A percentile compares a stretch with the other conserved stretches of the same genome.
These are phyloP conservation scores for Podabrus alpinus DNA, from an alignment of 2,888 invertebrate species.

Conservation along the genomic window DNA sequence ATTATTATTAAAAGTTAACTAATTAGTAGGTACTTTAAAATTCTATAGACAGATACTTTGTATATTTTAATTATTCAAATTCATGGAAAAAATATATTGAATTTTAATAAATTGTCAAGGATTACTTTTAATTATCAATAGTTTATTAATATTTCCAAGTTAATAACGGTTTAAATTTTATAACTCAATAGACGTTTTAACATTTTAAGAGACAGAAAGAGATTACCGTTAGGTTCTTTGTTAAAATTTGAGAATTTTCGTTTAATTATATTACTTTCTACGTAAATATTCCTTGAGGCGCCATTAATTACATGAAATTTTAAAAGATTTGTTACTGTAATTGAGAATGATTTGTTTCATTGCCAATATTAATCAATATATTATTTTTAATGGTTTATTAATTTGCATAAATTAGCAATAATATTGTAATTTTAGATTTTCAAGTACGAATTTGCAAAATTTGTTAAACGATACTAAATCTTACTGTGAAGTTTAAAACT, in stretches of 20 bases:
- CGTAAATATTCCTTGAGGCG: neutral
- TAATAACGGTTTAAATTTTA: neutral
- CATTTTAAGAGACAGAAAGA: neutral
- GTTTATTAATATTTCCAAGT: neutral
- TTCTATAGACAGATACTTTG: neutral
- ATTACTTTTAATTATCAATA: neutral
- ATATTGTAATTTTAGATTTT: neutral
- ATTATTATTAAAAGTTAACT: neutral
- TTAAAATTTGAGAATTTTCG: neutral
- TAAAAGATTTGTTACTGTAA: neutral
- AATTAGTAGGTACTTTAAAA: too few relatives aligned
- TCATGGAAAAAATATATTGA: neutral
- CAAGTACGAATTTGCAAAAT: neutral
- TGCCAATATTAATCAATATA: neutral
- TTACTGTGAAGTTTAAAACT: neutral
- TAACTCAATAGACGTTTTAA: neutral
- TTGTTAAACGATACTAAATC: neutral
- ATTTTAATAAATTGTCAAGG: neutral
- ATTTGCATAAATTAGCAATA: neutral
- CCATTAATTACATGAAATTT: neutral
- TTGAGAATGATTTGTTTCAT: neutral
- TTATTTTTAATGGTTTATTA: neutral
- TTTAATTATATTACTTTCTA: neutral
- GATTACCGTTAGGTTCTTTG: neutral
- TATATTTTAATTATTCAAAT: neutral